phyloP scores from a whole-genome alignment of 2,797 vertebrate genomes.

The Martes flavigula region DNA sequence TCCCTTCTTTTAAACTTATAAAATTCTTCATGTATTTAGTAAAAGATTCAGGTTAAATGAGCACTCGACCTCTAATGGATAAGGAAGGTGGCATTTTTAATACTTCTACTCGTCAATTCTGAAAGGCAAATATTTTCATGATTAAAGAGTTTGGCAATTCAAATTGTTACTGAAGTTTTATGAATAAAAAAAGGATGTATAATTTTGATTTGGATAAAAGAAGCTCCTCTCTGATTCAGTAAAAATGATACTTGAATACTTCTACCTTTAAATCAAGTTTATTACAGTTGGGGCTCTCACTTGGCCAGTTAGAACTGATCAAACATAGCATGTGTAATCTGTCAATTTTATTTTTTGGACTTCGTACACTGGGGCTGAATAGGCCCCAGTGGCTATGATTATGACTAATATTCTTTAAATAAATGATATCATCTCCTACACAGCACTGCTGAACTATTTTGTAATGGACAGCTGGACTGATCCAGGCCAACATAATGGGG shows the following conservation, averaged over 20 bases:
- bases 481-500: not conserved
- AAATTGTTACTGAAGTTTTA: conserved; percentile 47
- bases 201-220: conserved; percentile 40
- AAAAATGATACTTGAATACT: not conserved
- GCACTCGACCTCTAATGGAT: not conserved
- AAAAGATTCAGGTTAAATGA: not conserved
- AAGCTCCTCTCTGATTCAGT: not conserved
- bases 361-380: not conserved
- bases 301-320: not conserved
- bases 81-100: not conserved
- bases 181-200: conserved; percentile 26
- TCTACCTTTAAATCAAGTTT: conserved; percentile 15
- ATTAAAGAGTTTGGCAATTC: conserved; percentile 54
- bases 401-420: not conserved
- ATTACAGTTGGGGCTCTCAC: not conserved
- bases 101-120: not conserved
- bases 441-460: not conserved
- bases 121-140: conserved; percentile 51
- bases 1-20: not conserved
- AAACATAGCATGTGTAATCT: not conserved
- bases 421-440: not conserved
- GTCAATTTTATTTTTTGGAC: not conserved
- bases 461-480: not conserved
- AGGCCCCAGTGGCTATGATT: not conserved
- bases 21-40: not conserved